Base-by-base conservation (phyloP, 2,113 vertebrate species). In the Procavia capensis region DNA sequence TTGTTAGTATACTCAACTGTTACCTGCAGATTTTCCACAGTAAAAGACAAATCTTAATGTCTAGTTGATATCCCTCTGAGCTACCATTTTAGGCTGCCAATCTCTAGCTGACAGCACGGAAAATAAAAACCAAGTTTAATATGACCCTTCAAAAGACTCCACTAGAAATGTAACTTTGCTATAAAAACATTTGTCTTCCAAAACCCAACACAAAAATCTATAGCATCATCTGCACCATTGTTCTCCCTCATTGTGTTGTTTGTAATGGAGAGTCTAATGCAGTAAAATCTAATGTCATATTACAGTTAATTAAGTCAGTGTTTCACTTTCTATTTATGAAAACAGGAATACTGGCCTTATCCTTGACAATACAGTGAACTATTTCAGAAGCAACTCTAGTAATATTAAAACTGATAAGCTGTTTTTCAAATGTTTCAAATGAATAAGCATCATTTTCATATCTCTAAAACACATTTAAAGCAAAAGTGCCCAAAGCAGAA, bases 101-200 rank as follows among this genome's bases (percentile, higher is more conserved):
- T 41, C 64, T 91, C 91, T 41, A 85, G 19, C 64, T 76, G 29
- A 64, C 24, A 50, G 43, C 59, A 63, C 54, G 14, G 41, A 27
- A 36, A 91, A 96, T 90, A 68, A 85, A 89, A 80, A 41, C 9
- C 41, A 92, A 96, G 79, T 81, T 89, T 68, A 88, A 70, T 79
- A 47, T 45, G 43, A 57, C 13, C 25, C 19, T 80, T 54, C 85
- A 14, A 25, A 86, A 86, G 43, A 54, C 22, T 61, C 59, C 27
- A 90, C 25, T 36, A 94, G 39, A 95, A 95, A 95, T 59, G 54
- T 88, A 6, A 81, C 31, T 75, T 78, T 91, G 8, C 50, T 72
- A 63, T 93, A 39, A 88, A 88, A 68, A 76, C 20, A 45, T 1
- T 57, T 79, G 47, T 80, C 43, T 93, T 93, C 63, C 29, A 84